These are phyloP conservation scores for Amyelois transitella DNA, from an alignment of 1,140 invertebrate genomes.

Conservation along the genomic window DNA sequence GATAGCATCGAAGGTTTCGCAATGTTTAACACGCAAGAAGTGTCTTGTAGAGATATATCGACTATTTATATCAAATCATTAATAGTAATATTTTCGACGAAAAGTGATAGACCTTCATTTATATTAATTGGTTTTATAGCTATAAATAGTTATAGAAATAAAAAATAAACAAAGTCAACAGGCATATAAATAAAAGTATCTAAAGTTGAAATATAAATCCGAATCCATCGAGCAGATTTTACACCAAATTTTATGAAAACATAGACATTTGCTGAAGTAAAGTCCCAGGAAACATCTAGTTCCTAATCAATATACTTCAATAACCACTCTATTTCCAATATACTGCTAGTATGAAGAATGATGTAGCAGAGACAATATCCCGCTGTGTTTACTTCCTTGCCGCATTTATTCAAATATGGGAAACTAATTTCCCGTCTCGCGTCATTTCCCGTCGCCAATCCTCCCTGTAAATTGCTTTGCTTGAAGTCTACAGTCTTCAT, in stretches of 20 bases:
- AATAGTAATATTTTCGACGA: too few relatives aligned
- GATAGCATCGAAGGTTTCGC: background rate
- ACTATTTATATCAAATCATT: too few relatives aligned
- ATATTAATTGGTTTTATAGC: too few relatives aligned
- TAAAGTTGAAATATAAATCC: too few relatives aligned
- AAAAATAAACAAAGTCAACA: too few relatives aligned
- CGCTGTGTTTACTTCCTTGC: slow-evolving; percentile 63
- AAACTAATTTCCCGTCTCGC: slow-evolving; percentile 65
- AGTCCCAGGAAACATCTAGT: too few relatives aligned
- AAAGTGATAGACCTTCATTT: too few relatives aligned
- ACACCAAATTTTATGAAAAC: background rate
- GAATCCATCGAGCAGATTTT: too few relatives aligned
- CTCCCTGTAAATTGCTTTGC: background rate
- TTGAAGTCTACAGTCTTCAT: background rate
- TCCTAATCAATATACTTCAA: too few relatives aligned
- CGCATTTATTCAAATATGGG: slow-evolving; percentile 64
- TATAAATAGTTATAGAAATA: too few relatives aligned
- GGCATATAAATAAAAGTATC: too few relatives aligned
- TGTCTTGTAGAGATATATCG: too few relatives aligned
- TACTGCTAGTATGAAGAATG: background rate
- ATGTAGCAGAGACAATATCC: slow-evolving; percentile 50
- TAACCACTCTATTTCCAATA: background rate
- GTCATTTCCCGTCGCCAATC: slow-evolving; percentile 42
- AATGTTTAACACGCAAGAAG: background rate
- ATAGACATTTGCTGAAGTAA: background rate